Evolutionary conservation across 2,888 invertebrate species (phyloP), one percentile per base, ranked within the genome.

Genomic region (Aphelenchoides bicaudatus): DNA sequence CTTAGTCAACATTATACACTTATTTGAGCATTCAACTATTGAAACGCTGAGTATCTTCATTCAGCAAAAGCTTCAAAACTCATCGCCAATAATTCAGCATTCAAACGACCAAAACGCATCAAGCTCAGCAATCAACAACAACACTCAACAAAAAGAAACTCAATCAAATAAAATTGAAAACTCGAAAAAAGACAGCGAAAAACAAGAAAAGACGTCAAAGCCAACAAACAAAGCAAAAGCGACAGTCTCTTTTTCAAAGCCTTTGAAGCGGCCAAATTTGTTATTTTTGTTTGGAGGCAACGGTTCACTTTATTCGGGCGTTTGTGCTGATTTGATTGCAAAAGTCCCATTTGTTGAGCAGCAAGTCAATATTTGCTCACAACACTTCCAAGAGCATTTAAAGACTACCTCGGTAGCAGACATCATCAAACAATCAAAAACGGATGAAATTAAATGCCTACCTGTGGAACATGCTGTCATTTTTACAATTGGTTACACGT

Each of bases 401-500:
- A 51, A 51, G 30, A 21, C 37, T 2, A 43, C 27, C 23, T n/a
- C 43, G 2, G n/a, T n/a, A n/a, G n/a, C n/a, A n/a, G n/a, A n/a
- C n/a, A n/a, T n/a, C n/a, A n/a, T 21, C 10, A 19, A 25, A 6
- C 16, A 43, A n/a, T 39, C 16, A n/a, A 30, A 34, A n/a, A 39
- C 37, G 39, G 21, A n/a, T 1, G 6, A 51, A 1, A 21, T 23
- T 23, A 1, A 38, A 19, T 23, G 21, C 13, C 28, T 51, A 29
- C 21, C 52, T n/a, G 56, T 34, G 2, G 34, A 30, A 4, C 72
- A 72, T 39, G 67, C 71, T 1, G 60, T 70, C 6, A 63, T 71
- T 49, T 72, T 74, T 58, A 54, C 63, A 28, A 66, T 67, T 37
- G 59, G 64, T 38, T 69, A 68, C 49, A 60, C 72, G 10, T 39